Base-by-base conservation (phyloP, 2,888 invertebrate species). In the Scelioninae gen. 1 region DNA sequence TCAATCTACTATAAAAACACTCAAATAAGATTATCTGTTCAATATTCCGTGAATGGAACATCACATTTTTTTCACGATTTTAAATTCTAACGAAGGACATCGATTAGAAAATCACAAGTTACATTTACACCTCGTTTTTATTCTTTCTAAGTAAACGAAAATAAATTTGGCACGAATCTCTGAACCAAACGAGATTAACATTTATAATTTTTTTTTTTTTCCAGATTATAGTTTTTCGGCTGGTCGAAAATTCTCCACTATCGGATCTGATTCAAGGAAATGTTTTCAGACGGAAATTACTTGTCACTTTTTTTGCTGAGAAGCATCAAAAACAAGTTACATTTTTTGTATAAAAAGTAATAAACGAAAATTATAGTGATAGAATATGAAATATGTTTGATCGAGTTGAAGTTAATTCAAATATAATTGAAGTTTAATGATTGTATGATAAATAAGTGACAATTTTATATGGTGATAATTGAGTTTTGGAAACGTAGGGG, bases 151-250 rank as follows among this genome's bases (percentile, higher is more conserved):
- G 65, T 65, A 75, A 56, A 45, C 38, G 38, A 49, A 65, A 56
- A 75, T 75, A 75, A 56, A 75, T 56, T 75, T 38, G 16, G 29
- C 7, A 10, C 53, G 32, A 7, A 34, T 29, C n/a, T n/a, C n/a
- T n/a, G n/a, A n/a, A n/a, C n/a, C n/a, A n/a, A n/a, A n/a, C 11
- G 38, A 32, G 47, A 53, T 75, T 63, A 53, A 51, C 74, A 76
- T 76, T 66, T 58, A 49, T 76, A 76, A 76, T 76, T 76, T 51
- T 66, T 75, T 75, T 75, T 65, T 63, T 32, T n/a, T n/a, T n/a
- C n/a, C n/a, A 10, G 38, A 38, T 65, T 6, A 16, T 31, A 49
- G 10, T 65, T 65, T 51, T 65, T 51, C 38, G 13, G 49, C 13
- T 45, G n/a, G 4, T 6, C 1, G 2, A 47, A 32, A 47, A 16